Evolutionary conservation across 2,797 vertebrate genomes (phyloP).

Genomic region (Micrastur ruficollis): DNA sequence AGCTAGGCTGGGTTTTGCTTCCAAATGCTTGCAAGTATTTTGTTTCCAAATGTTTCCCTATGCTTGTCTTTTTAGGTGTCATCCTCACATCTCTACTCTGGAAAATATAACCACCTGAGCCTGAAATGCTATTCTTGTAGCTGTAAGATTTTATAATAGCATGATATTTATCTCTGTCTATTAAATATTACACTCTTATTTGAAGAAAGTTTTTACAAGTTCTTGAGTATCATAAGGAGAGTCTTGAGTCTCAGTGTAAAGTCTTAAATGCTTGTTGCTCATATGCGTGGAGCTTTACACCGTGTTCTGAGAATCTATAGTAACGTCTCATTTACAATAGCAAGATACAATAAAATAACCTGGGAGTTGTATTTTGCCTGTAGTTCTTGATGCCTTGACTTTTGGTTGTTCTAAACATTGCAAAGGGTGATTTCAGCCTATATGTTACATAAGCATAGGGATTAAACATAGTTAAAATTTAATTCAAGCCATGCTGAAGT

Average conservation of each 20-base stretch:
- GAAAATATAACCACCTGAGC: background rate
- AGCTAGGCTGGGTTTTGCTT: background rate
- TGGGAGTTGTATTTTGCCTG: background rate
- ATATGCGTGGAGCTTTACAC: background rate
- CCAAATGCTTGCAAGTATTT: background rate
- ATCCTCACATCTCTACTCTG: background rate
- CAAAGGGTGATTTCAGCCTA: background rate
- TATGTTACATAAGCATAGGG: background rate
- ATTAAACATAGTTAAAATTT: background rate
- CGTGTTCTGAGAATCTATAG: background rate
- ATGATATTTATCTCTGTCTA: background rate
- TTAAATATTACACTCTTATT: background rate
- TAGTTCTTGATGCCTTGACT: background rate
- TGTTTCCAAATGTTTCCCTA: background rate
- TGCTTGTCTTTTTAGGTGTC: background rate
- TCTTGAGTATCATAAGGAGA: background rate
- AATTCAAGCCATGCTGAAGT: background rate
- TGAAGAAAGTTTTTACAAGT: background rate
- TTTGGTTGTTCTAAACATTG: background rate
- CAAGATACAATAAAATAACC: background rate
- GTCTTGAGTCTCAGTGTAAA: background rate
- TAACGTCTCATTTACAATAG: background rate
- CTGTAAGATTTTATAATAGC: background rate
- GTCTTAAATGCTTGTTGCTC: background rate
- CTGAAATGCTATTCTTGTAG: background rate